Evolutionary conservation across 1,140 invertebrate genomes (phyloP).

Genomic region (Cecropterus lyciades): DNA sequence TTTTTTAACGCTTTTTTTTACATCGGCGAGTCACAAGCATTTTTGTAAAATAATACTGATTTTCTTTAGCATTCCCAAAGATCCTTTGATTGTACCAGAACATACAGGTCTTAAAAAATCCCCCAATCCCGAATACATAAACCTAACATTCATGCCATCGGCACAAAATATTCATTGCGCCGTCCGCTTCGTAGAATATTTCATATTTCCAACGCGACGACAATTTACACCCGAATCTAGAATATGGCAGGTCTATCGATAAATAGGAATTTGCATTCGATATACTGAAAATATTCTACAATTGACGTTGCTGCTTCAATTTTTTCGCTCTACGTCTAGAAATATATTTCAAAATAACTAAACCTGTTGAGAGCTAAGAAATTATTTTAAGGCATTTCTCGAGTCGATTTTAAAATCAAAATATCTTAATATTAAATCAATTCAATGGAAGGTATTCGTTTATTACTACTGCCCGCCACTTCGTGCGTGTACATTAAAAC

Average conservation of each 20-base stretch:
- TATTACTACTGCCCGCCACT: too few species aligned
- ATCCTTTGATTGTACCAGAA: neutral
- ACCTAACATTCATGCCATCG: conserved; percentile 36
- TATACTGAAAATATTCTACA: conserved; percentile 49
- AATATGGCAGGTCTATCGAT: conserved; percentile 51
- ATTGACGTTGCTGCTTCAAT: conserved; percentile 40
- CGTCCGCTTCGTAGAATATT: conserved; percentile 49
- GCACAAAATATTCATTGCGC: conserved; percentile 56
- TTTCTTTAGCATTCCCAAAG: neutral
- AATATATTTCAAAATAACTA: too few species aligned
- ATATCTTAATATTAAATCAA: too few species aligned
- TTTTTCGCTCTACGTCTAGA: conserved; percentile 30
- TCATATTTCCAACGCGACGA: conserved; percentile 53
- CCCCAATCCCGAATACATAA: neutral
- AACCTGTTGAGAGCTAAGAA: too few species aligned
- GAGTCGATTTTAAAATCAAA: too few species aligned
- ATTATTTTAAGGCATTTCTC: too few species aligned
- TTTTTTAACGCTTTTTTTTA: too few species aligned
- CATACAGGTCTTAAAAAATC: neutral
- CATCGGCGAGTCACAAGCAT: too few species aligned
- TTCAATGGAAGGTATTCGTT: too few species aligned
- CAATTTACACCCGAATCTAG: conserved; percentile 58
- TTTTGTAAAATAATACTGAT: too few species aligned
- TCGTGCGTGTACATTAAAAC: too few species aligned
- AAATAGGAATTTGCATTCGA: conserved; percentile 59